Base-by-base conservation (phyloP, 2,113 vertebrate species). In the Silurus meridionalis region DNA sequence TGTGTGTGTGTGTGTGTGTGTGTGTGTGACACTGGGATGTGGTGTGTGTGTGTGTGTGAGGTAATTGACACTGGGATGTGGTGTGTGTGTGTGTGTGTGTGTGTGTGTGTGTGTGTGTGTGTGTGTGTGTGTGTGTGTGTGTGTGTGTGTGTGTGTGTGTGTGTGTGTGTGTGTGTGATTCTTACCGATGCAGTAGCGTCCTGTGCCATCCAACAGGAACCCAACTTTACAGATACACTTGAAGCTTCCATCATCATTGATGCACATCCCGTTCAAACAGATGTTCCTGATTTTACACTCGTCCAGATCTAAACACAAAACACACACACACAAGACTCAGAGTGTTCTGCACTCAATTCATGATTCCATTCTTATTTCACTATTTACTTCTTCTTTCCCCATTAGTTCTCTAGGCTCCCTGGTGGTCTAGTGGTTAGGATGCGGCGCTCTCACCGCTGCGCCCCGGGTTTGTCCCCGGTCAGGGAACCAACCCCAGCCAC, bases 141-240 rank as follows among this genome's bases (percentile, higher is more conserved):
- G 55, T 57, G 55, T 57, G 55, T 57, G 55, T 57, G 13, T 57
- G 55, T 13, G 55, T 57, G 55, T 57, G 55, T 57, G 8, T 57
- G 17, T 53, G 52, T 21, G 77, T 37, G 77, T 46, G 19, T 2
- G 21, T 28, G 17, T 57, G 21, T n/a, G 5, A 64, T 7, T 55
- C 82, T n/a, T 87, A 95, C 95, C 95, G 86, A 94, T 81, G 90
- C 95, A 96, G 93, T 94, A 95, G 75, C 95, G 93, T 75, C 94
- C 94, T 11, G 93, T 95, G 46, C 90, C 84, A 74, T 94, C 94
- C 0, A 95, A 91, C 89, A 97, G 95, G 93, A 96, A 99, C 8
- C 98, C 98, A 13, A 96, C 95, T 92, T 99, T 99, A 91, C 98
- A 99, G 91, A 99, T 98, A 90, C 98, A 99, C 90, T 99, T 99